These are phyloP conservation scores for Aricia artaxerxes DNA, from an alignment of 2,888 invertebrate species.

Conservation along the genomic window DNA sequence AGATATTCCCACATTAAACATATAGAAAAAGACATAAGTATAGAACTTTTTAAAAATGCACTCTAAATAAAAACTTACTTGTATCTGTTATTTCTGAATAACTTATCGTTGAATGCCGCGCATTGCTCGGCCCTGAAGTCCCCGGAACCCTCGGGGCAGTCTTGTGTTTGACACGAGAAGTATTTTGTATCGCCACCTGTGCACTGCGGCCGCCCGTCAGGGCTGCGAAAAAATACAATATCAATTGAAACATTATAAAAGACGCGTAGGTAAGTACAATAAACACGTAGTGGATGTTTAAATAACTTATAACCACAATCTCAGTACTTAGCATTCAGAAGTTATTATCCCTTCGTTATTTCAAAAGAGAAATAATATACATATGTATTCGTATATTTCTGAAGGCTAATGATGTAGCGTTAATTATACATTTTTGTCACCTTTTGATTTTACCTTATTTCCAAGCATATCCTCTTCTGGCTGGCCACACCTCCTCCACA, in stretches of 20 bases:
- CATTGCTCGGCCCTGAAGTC: conserved; percentile 97
- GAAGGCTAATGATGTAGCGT: not conserved
- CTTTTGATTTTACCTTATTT: conserved; percentile 69
- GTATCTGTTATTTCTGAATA: conserved; percentile 91
- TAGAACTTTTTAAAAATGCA: too few species aligned
- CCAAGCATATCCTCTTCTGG: conserved; percentile 89
- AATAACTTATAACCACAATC: too few species aligned
- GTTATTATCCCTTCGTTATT: too few species aligned
- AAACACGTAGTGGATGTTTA: not conserved
- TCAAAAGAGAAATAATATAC: too few species aligned
- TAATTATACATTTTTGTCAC: not conserved
- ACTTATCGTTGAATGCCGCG: conserved; percentile 88
- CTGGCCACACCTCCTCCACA: conserved; percentile 96
- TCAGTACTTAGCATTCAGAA: too few species aligned
- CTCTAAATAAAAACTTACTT: conserved; percentile 72
- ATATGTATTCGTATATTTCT: too few species aligned
- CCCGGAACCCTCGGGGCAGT: conserved; percentile 87
- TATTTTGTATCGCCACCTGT: conserved; percentile 90
- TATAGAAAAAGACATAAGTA: too few species aligned
- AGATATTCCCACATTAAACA: too few species aligned
- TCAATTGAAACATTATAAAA: not conserved
- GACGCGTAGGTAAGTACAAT: not conserved
- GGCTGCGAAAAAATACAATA: conserved; percentile 59
- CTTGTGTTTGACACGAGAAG: conserved; percentile 95
- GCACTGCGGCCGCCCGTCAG: conserved; percentile 83